Base-by-base conservation (phyloP, 2,113 vertebrate species). In the Desmodus rotundus region DNA sequence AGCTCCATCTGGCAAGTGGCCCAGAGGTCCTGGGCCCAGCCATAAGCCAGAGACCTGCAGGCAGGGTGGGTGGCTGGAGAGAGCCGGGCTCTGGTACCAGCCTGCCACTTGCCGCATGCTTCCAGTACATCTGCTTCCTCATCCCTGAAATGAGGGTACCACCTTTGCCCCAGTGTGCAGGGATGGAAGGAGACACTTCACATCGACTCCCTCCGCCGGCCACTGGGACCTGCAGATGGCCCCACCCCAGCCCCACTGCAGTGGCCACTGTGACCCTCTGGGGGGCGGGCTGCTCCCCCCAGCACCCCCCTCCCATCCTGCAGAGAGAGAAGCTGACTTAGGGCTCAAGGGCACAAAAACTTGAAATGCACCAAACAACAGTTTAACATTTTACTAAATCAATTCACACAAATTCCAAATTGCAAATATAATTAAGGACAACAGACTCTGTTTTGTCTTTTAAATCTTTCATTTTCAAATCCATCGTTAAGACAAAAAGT, bases 351-450 rank as follows among this genome's bases (percentile, higher is more conserved):
- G 54, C 90, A 65, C 89, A 98, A 45, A 19, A 95, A 98, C 84
- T 87, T 45, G 82, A 91, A 96, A 95, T 96, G 98, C 86, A 95
- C 92, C 91, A 90, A 96, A 83, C 97, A 98, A 98, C 98, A 98
- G 97, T 98, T 99, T 94, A 98, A 98, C 99, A 98, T 99, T 99
- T 99, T 98, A 99, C 98, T 99, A 99, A 99, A 99, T 99, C 98
- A 98, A 98, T 98, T 98, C 98, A 99, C 99, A 99, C 98, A 95
- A 98, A 99, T 99, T 98, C 98, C 99, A 99, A 98, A 98, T 98
- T 98, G 98, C 98, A 98, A 99, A 98, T 99, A 98, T 98, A 98
- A 98, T 98, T 98, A 98, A 98, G 97, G 98, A 98, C 98, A 98
- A 98, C 65, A 97, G 97, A 96, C 97, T 97, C 97, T 98, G 88